Percentiles rank a stretch among this genome's conserved stretches.
These are phyloP conservation scores for Arctia plantaginis DNA, from an alignment of 2,888 invertebrate genomes.

Conservation along the genomic window DNA sequence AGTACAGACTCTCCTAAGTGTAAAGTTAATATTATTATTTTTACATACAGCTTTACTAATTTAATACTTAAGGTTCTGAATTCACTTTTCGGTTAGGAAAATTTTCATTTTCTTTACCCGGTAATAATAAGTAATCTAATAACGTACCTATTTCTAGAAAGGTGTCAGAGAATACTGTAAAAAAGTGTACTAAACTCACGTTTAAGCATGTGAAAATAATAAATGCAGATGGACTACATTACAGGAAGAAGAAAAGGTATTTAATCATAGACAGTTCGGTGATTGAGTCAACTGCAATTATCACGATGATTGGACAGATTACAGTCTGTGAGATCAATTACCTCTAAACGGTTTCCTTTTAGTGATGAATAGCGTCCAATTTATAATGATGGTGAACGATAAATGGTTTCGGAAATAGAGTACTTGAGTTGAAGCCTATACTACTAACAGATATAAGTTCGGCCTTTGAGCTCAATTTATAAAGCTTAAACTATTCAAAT, in stretches of 20 bases:
- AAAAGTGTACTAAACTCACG: not conserved
- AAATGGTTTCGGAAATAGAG: not conserved
- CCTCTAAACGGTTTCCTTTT: not conserved
- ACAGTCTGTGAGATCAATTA: not conserved
- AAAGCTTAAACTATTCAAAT: not conserved
- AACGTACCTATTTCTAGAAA: not conserved
- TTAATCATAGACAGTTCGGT: not conserved
- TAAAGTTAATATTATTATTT: too few relatives aligned
- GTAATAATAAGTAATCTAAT: too few relatives aligned
- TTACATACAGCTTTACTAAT: too few relatives aligned
- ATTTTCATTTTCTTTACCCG: too few relatives aligned
- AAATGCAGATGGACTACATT: not conserved
- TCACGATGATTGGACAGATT: constrained; percentile 1
- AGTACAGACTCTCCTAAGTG: too few relatives aligned
- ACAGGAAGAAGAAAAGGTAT: not conserved
- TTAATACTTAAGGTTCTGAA: too few relatives aligned
- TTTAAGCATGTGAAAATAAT: not conserved
- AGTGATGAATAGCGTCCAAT: not conserved
- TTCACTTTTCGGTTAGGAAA: too few relatives aligned
- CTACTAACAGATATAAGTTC: not conserved
- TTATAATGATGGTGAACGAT: not conserved
- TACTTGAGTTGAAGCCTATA: not conserved
- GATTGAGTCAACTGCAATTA: not conserved
- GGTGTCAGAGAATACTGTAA: too few relatives aligned
- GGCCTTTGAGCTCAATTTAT: not conserved